These are phyloP conservation scores for Ptychadena robeensis DNA, from an alignment of 2,797 vertebrate species.

Conservation along the genomic window DNA sequence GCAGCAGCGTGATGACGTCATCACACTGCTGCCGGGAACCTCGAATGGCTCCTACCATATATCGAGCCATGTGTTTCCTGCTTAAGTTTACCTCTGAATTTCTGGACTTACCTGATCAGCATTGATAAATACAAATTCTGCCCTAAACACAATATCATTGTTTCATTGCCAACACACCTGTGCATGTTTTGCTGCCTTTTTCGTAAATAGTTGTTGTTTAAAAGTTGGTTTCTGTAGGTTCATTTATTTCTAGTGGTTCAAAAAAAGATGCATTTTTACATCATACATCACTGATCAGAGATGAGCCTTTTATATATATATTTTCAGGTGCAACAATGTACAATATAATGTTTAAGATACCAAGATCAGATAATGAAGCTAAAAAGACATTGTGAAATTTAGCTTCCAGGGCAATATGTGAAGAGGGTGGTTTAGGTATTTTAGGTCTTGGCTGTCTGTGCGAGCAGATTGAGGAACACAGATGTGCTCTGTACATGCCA, in stretches of 20 bases:
- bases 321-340: not conserved
- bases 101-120: no score
- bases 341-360: not conserved
- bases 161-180: no score
- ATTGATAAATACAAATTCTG: no score
- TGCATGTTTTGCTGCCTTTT: no score
- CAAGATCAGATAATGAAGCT: not conserved
- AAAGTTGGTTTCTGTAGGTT: no score
- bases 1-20: no score
- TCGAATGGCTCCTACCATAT: no score
- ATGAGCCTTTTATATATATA: not conserved
- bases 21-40: no score
- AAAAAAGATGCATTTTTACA: not conserved
- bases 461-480: not conserved
- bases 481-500: not conserved
- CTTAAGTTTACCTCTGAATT: no score
- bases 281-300: not conserved
- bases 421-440: not conserved
- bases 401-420: not conserved
- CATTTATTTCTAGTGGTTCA: not conserved
- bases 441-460: not conserved
- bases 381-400: not conserved
- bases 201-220: no score
- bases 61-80: no score
- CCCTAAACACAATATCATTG: no score